Evolutionary conservation across 2,888 invertebrate species (phyloP).

Genomic region (Sturmia bella): DNA sequence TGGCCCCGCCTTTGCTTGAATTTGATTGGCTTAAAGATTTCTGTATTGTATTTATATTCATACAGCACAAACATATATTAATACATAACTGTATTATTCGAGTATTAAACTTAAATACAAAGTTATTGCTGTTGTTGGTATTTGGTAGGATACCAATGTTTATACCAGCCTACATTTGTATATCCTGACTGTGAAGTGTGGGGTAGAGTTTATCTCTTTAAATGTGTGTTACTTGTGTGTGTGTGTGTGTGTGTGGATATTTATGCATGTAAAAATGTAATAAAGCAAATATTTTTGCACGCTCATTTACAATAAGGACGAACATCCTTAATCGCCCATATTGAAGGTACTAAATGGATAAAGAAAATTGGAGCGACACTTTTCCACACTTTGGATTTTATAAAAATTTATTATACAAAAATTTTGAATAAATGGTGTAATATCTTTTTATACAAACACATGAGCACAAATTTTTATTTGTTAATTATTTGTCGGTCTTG

Average conservation of each 20-base stretch:
- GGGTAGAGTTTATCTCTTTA: slow-evolving; percentile 67
- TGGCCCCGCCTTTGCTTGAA: slow-evolving; percentile 78
- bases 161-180: slow-evolving; percentile 15
- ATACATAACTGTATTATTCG: slow-evolving; percentile 27
- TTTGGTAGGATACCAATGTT: slow-evolving; percentile 58
- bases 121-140: slow-evolving; percentile 54
- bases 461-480: no score
- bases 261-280: no score
- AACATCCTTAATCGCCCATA: no score
- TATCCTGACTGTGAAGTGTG: slow-evolving; percentile 16
- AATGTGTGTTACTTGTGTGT: slow-evolving; percentile 9
- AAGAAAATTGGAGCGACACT: no score
- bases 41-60: slow-evolving; percentile 59
- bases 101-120: slow-evolving; percentile 37
- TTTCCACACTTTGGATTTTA: no score
- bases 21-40: slow-evolving; percentile 79
- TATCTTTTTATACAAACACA: no score
- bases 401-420: no score
- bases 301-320: no score
- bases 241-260: background rate
- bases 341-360: no score
- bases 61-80: background rate
- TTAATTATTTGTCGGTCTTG: no score
- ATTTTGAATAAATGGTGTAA: no score
- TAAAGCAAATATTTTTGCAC: no score